Conservation (phyloP, 53 echinoderm and acorn worm species). For the Temnopleurus reevesii region DNA sequence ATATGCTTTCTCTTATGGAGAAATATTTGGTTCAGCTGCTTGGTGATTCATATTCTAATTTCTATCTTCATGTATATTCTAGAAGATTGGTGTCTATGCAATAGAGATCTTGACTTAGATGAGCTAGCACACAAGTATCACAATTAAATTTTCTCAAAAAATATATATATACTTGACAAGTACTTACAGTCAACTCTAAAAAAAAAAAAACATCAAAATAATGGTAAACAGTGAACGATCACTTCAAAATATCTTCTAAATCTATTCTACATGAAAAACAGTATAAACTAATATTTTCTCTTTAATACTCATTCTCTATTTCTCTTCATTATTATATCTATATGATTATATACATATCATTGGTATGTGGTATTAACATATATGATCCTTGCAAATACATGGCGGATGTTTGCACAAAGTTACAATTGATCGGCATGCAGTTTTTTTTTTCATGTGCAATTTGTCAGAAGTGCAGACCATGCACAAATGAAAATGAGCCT, state of each 20-base stretch:
- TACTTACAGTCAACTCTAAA: conserved; percentile 39
- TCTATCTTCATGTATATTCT: too few species aligned
- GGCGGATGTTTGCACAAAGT: not conserved
- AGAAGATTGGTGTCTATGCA: too few species aligned
- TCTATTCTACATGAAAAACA: conserved; percentile 17
- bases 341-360: not conserved
- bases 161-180: conserved; percentile 36
- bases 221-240: not conserved
- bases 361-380: not conserved
- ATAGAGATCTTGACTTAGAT: not conserved
- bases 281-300: not conserved
- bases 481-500: too few species aligned
- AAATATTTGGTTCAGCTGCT: too few species aligned
- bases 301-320: not conserved
- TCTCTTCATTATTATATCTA: not conserved
- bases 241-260: conserved; percentile 31
- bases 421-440: too few species aligned
- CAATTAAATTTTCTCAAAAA: conserved; percentile 24
- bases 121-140: conserved; percentile 33
- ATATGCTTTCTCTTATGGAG: too few species aligned
- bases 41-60: too few species aligned
- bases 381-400: not conserved
- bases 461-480: too few species aligned
- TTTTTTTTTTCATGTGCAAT: too few species aligned
- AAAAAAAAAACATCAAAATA: conserved; percentile 30